Percentiles rank a stretch among this genome's conserved stretches.
phyloP scores from a whole-genome alignment of 2,113 vertebrate species.

The Rhabdomys dilectus region DNA sequence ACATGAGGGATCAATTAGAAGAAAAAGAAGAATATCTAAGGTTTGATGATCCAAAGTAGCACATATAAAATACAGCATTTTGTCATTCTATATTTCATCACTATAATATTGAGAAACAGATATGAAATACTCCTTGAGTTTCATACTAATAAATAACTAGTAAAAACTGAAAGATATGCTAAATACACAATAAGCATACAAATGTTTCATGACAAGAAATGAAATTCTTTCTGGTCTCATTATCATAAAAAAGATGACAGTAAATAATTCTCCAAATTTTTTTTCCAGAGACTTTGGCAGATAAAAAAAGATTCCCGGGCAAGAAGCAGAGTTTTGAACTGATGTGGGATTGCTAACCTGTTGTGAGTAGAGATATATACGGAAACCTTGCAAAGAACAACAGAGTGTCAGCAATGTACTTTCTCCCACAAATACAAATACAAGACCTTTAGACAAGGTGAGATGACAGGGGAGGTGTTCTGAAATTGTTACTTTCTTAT shows the following conservation, averaged over 20 bases:
- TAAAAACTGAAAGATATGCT: background rate
- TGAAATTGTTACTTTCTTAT: background rate
- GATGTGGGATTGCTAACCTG: background rate
- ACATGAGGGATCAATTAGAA: conserved; percentile 55
- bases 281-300: background rate
- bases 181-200: background rate
- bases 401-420: background rate
- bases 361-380: background rate
- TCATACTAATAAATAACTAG: background rate
- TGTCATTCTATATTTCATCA: background rate
- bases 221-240: background rate
- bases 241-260: background rate
- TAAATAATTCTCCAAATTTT: too few species aligned
- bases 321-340: background rate
- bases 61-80: background rate
- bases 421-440: background rate
- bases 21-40: background rate
- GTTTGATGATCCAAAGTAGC: background rate
- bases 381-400: background rate
- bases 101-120: background rate
- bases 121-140: background rate
- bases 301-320: background rate
- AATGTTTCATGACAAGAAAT: background rate
- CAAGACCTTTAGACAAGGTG: background rate
- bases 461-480: background rate